Base-by-base conservation (phyloP, 2,888 invertebrate species). In the Shargacucullia verbasci region DNA sequence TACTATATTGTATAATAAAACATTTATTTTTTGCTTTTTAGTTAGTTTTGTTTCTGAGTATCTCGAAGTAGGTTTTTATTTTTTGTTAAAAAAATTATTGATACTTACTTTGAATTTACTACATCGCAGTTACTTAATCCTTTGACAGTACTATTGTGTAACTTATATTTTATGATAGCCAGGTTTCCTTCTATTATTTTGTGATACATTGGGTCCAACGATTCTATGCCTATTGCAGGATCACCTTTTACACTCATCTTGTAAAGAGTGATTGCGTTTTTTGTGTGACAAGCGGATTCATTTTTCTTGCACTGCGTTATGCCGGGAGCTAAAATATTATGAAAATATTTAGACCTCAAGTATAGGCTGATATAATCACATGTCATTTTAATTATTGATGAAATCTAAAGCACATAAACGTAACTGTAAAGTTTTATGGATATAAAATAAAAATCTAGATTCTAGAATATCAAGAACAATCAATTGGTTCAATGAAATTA, bases 201-300 rank as follows among this genome's bases (percentile, higher is more conserved):
- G 0, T 39, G 27, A 31, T 33, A 37, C n/a, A 73, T 34, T 0
- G 76, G 73, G n/a, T 73, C 73, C 6, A 75, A 8, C 0, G 4
- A 14, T 1, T 59, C 46, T 14, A 73, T 50, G 9, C 61, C 45
- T 10, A 59, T 14, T 14, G 49, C 43, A 1, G 64, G 59, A 7
- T 39, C 15, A 5, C 69, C 73, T 15, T n/a, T 1, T 11, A 65
- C 13, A 1, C 56, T 38, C 9, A 20, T 11, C 11, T 56, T 40
- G n/a, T 11, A 72, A 6, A 73, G 10, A 0, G 25, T 14, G 11
- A 59, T 40, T 0, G 53, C 13, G 1, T n/a, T 29, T 31, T 20
- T 56, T n/a, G 48, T 58, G 6, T 58, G 11, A 27, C 73, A 73
- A 11, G 4, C 14, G 0, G 34, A 15, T 8, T 73, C 76, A 0